Base-by-base conservation (phyloP, 2,113 vertebrate genomes). In the Dromiciops gliroides region DNA sequence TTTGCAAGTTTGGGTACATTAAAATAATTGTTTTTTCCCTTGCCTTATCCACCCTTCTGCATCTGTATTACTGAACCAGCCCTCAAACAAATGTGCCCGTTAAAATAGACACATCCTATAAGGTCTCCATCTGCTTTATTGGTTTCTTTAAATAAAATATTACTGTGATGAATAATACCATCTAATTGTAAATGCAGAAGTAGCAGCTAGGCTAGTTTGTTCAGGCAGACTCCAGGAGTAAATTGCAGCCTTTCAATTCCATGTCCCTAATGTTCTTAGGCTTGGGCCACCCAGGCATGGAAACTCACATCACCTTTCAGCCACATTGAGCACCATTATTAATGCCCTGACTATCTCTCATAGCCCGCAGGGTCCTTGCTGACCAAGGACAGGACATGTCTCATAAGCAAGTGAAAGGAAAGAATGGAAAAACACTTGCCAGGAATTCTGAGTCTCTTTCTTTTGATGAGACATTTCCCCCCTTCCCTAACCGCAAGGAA, bases 131-230 rank as follows among this genome's bases (percentile, higher is more conserved):
- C 95, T 97, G 97, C 89, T 97, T 97, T 97, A 96, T 94, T 95
- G 92, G 93, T 96, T 96, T 97, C 96, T 95, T 97, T 96, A 96
- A 97, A 95, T 97, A 97, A 97, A 97, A 97, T 96, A 97, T 95
- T 91, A 89, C 91, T 56, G 47, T 90, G 95, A 96, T 97, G 96
- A 95, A 97, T 96, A 97, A 97, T 75, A 52, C 48, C 89, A 95
- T 95, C 52, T 96, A 93, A 95, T 96, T 95, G 95, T 93, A 96
- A 95, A 95, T 91, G 94, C 90, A 47, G 53, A 89, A 48, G 96
- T 52, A 90, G 90, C 91, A 92, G 23, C 31, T 96, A 90, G 51
- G 48, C 75, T 94, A 14, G 24, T 48, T 51, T 91, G 50, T 95
- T 95, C 48, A 28, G 93, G 92, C 93, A 94, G 94, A 88, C 91